A percentile compares a stretch with the other conserved stretches of the same genome.
Evolutionary conservation across 2,888 invertebrate genomes (phyloP).

Genomic region (Limnephilus lunatus): DNA sequence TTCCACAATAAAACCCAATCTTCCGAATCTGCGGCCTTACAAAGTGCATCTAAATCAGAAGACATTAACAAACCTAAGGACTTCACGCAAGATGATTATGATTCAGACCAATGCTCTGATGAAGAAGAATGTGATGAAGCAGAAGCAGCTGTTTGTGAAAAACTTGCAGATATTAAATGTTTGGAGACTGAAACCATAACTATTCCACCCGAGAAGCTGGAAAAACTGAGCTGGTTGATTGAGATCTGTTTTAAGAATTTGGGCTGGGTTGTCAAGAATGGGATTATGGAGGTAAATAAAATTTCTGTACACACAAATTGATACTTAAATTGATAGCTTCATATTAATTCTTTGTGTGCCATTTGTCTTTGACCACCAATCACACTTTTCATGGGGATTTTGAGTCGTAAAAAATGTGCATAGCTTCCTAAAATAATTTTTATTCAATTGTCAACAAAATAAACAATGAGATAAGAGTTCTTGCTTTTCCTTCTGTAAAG

Average conservation of each 20-base stretch:
- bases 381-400: too few relatives aligned
- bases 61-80: not conserved
- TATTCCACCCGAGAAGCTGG: slow-evolving; percentile 53
- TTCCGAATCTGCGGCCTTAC: not conserved
- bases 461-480: too few relatives aligned
- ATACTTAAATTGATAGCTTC: not conserved
- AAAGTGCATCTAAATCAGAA: not conserved
- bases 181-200: slow-evolving; percentile 38
- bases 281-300: slow-evolving; percentile 53
- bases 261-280: slow-evolving; percentile 72
- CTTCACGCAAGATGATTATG: slow-evolving; percentile 7
- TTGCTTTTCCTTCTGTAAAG: too few relatives aligned
- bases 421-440: too few relatives aligned
- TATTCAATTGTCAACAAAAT: too few relatives aligned
- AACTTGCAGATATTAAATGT: slow-evolving; percentile 25
- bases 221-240: slow-evolving; percentile 77
- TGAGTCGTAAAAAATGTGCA: too few relatives aligned
- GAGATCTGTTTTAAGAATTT: slow-evolving; percentile 80
- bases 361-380: too few relatives aligned
- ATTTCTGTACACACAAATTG: not conserved
- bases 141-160: slow-evolving; percentile 68
- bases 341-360: too few relatives aligned
- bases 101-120: slow-evolving; percentile 28
- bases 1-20: slow-evolving; percentile 15
- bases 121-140: slow-evolving; percentile 71